phyloP scores from a whole-genome alignment of 2,888 invertebrate species.

The Eupithecia subfuscata region DNA sequence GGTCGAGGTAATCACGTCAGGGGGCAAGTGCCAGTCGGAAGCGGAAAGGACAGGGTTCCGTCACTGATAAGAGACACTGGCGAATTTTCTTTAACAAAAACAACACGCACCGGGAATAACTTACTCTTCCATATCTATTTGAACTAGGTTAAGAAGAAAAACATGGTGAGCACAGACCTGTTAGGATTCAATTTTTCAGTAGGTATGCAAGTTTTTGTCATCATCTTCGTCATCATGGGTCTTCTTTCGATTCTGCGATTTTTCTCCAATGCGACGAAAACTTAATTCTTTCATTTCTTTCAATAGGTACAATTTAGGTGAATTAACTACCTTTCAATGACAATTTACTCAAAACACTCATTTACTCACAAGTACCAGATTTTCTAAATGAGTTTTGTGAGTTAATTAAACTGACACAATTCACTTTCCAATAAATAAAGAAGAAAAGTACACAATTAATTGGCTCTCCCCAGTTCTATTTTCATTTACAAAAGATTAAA shows the following conservation, averaged over 20 bases:
- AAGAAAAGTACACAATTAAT: no score
- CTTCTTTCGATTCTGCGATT: no score
- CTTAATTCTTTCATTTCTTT: no score
- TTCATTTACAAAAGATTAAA: neutral
- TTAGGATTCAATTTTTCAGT: no score
- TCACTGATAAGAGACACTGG: neutral
- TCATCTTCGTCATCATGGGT: no score
- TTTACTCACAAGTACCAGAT: neutral
- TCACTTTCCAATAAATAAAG: neutral
- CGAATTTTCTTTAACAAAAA: neutral
- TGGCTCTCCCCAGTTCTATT: neutral
- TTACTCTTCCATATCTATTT: no score
- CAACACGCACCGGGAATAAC: neutral
- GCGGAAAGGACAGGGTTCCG: neutral
- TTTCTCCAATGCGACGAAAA: no score
- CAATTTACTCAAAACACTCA: no score
- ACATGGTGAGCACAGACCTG: neutral
- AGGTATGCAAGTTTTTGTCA: no score
- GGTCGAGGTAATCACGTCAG: constrained; percentile 28
- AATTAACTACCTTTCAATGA: no score
- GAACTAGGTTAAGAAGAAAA: neutral
- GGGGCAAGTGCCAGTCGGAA: constrained; percentile 28
- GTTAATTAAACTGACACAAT: neutral
- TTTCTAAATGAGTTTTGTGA: neutral
- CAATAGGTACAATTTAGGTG: no score